Base-by-base conservation (phyloP, 2,113 vertebrate genomes). In the Myiozetetes cayanensis region DNA sequence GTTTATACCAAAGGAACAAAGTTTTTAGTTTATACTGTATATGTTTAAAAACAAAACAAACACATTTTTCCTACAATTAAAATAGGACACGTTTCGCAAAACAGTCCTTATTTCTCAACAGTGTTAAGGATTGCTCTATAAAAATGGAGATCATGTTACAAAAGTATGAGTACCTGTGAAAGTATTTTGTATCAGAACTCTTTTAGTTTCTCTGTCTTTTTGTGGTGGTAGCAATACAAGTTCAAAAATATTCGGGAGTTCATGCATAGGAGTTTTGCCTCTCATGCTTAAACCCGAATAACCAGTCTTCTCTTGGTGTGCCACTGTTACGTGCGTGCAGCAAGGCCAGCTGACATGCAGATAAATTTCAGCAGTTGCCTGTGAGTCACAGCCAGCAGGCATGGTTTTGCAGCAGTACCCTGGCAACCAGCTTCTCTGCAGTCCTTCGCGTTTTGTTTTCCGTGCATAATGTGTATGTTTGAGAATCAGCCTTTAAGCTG, bases 351-450 rank as follows among this genome's bases (percentile, higher is more conserved):
- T 92, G 94, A 81, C 52, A 49, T 27, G 87, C 66, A 66, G 85
- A 87, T 87, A 49, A 65, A 94, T 92, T 78, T 68, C 35, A 79
- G 91, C 65, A 53, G 74, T 27, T 81, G 82, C 41, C 87, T 70
- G 43, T 94, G 89, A 97, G 87, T 93, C 91, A 89, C 63, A 90
- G 87, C 89, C 93, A 77, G 87, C 75, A 58, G 71, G 35, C 89
- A 70, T 30, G 67, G 71, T 70, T 95, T 94, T 1, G 4, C 62
- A 94, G 91, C 71, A 65, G 30, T 94, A 44, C 95, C 93, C 50
- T 94, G 93, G 94, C 95, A 96, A 96, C 90, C 85, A 92, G 56
- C 82, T 83, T 79, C 88, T 95, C 72, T 88, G 81, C 78, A 86
- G 78, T 87, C 47, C 52, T 90, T 62, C 27, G 35, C 21, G 67